Conservation (phyloP, 2,797 vertebrate species). For the Propithecus deckenii region DNA sequence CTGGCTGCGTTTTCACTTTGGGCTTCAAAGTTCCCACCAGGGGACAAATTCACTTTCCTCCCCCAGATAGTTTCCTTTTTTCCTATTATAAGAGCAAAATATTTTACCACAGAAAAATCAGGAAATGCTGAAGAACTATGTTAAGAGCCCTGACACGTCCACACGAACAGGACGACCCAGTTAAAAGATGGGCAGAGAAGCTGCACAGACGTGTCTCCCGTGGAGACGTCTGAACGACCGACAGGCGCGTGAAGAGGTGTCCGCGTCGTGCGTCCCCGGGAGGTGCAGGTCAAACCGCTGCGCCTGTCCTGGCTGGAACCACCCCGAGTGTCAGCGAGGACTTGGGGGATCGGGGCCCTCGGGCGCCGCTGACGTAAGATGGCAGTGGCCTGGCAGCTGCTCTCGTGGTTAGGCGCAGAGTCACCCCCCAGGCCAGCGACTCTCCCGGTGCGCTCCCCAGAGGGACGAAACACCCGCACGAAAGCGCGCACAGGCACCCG, state of each 20-base stretch:
- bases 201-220: neutral
- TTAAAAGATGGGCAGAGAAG: neutral
- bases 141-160: neutral
- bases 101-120: neutral
- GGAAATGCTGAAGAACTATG: neutral
- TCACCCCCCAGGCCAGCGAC: neutral
- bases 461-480: neutral
- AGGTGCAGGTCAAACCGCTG: accelerated
- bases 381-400: neutral
- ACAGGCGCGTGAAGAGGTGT: neutral
- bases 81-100: neutral
- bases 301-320: too few relatives aligned
- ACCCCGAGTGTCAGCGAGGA: too few relatives aligned
- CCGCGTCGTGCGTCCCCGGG: accelerated
- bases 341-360: neutral
- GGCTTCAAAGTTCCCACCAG: neutral
- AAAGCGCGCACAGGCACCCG: neutral
- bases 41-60: neutral
- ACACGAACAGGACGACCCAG: neutral
- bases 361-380: neutral
- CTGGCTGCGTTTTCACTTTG: neutral
- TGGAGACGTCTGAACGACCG: accelerated
- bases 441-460: neutral
- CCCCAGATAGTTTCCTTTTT: neutral
- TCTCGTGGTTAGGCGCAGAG: neutral